Evolutionary conservation across 92 coral and sea anemone genomes (phyloP), one percentile per base, ranked within the genome.

Genomic region (Diadumene lineata): DNA sequence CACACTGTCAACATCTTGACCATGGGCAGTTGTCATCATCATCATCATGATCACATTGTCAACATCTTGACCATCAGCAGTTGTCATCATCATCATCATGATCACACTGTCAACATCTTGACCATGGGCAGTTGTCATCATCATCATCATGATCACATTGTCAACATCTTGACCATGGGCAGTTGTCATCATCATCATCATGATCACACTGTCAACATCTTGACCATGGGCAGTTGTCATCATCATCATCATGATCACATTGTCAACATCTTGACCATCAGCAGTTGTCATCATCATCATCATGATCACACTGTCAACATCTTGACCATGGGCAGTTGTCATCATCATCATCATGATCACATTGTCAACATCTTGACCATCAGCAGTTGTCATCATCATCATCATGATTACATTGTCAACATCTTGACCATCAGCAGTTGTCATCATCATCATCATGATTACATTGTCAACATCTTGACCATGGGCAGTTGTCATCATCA

Each of bases 81-180:
- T 21, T 53, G 18, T 53, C 60, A 38, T 53, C 60, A 53, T 53
- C 60, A 53, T 53, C 60, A 53, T 53, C 18, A 53, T 38, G 48
- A 38, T 4, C 48, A 38, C n/a, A n/a, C n/a, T n/a, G n/a, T n/a
- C n/a, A n/a, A n/a, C n/a, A n/a, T n/a, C n/a, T n/a, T n/a, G n/a
- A n/a, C n/a, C n/a, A n/a, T n/a, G n/a, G n/a, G n/a, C n/a, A n/a
- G n/a, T n/a, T n/a, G n/a, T n/a, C n/a, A n/a, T n/a, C n/a, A n/a
- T 38, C 6, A 38, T 38, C 6, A 38, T 38, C 7, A 38, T 38
- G 7, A 38, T 4, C 48, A 38, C 48, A 6, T 4, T 38, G 7
- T 4, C 13, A 6, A 38, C 13, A 38, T 38, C 48, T 4, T 38
- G 7, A 38, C 7, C 48, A 38, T 6, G 7, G 13, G 6, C 48